These are phyloP conservation scores for Saccostrea glomerata DNA, from an alignment of 1,140 invertebrate species.

Conservation along the genomic window DNA sequence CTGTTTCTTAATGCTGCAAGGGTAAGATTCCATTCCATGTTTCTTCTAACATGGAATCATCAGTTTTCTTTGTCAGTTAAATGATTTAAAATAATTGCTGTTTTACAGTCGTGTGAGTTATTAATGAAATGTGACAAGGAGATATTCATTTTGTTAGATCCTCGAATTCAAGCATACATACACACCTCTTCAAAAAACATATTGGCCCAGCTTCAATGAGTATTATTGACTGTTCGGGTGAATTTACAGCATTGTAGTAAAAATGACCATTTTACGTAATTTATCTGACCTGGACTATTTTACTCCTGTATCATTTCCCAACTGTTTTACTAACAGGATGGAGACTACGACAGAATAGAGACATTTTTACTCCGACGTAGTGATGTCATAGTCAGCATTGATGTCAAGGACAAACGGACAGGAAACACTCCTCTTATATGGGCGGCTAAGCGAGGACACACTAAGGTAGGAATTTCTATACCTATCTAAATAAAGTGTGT, in stretches of 20 bases:
- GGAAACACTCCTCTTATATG: slow-evolving; percentile 77
- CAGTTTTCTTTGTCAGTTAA: not conserved
- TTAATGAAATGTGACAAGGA: not conserved
- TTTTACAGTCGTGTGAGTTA: not conserved
- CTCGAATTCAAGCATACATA: too few relatives aligned
- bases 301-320: not conserved
- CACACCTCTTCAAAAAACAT: too few relatives aligned
- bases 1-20: slow-evolving; percentile 72
- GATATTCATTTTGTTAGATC: too few relatives aligned
- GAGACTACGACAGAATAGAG: slow-evolving; percentile 72
- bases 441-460: slow-evolving; percentile 76
- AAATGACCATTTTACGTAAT: too few relatives aligned
- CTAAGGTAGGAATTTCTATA: slow-evolving; percentile 67
- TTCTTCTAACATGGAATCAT: not conserved
- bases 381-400: slow-evolving; percentile 71
- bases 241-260: too few relatives aligned
- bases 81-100: not conserved
- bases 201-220: too few relatives aligned
- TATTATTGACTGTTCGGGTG: too few relatives aligned
- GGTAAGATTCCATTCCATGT: slow-evolving; percentile 60
- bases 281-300: too few relatives aligned
- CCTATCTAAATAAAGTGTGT: not conserved
- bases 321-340: slow-evolving; percentile 70
- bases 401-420: slow-evolving; percentile 76
- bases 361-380: slow-evolving; percentile 69